Conservation (phyloP, 1,140 invertebrate species). For the Protaetia brevitarsis region DNA sequence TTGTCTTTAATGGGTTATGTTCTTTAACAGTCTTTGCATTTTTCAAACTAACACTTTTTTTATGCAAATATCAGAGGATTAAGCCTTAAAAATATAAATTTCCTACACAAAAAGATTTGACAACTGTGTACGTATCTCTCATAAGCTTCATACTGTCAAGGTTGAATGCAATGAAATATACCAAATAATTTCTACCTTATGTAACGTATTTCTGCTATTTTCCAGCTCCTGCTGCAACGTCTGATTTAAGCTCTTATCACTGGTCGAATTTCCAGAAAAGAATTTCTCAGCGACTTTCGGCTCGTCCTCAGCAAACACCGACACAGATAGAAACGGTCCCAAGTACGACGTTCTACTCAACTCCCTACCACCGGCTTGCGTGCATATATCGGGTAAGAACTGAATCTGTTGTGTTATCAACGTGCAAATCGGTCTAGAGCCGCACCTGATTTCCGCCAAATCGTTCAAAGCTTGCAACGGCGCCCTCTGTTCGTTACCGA, state of each 20-base stretch:
- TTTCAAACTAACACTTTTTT: too few relatives aligned
- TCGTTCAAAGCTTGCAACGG: slow-evolving; percentile 62
- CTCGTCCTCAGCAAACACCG: slow-evolving; percentile 91
- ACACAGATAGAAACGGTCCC: slow-evolving; percentile 85
- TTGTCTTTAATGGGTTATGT: too few relatives aligned
- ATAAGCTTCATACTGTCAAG: too few relatives aligned
- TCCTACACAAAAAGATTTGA: too few relatives aligned
- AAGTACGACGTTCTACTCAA: slow-evolving; percentile 78
- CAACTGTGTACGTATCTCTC: too few relatives aligned
- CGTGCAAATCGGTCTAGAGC: slow-evolving; percentile 71
- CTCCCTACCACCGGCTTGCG: slow-evolving; percentile 74
- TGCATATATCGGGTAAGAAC: slow-evolving; percentile 71
- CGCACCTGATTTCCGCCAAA: slow-evolving; percentile 67
- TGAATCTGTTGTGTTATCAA: slow-evolving; percentile 71
- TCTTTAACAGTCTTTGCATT: too few relatives aligned
- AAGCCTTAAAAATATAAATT: too few relatives aligned
- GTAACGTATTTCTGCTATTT: slow-evolving; percentile 66
- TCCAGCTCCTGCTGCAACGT: slow-evolving; percentile 71
- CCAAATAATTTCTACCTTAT: slow-evolving; percentile 61
- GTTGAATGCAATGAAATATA: too few relatives aligned
- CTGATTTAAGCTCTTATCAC: slow-evolving; percentile 59
- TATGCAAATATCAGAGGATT: too few relatives aligned
- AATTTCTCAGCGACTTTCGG: slow-evolving; percentile 70
- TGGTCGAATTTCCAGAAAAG: slow-evolving; percentile 55
- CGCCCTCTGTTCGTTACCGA: slow-evolving; percentile 67